Evolutionary conservation across 2,888 invertebrate species (phyloP).

Genomic region (Drosophila pseudotalamancana): DNA sequence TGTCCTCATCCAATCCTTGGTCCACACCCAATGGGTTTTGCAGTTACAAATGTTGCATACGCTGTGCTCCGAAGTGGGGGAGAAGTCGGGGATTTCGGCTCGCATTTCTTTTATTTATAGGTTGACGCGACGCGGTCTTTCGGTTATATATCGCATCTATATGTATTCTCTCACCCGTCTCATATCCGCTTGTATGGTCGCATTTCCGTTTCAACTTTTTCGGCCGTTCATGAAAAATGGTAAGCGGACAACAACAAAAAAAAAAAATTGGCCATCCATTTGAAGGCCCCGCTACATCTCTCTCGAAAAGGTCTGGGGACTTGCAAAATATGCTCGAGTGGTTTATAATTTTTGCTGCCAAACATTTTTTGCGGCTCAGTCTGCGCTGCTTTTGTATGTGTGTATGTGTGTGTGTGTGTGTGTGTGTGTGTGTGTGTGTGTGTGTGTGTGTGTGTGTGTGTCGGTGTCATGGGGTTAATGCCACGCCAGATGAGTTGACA

Average conservation of each 20-base stretch:
- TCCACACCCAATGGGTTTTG: constrained; percentile 25
- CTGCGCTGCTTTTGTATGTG: constrained; percentile 21
- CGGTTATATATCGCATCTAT: constrained; percentile 58
- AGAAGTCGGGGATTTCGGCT: constrained; percentile 40
- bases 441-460: not conserved
- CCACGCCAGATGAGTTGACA: constrained; percentile 65
- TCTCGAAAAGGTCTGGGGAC: constrained; percentile 31
- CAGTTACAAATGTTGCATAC: constrained; percentile 57
- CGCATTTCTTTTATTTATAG: constrained; percentile 68
- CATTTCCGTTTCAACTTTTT: constrained; percentile 78
- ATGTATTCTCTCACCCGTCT: constrained; percentile 44
- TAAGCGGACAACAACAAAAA: constrained; percentile 22
- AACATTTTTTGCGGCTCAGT: constrained; percentile 55
- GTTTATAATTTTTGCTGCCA: constrained; percentile 71
- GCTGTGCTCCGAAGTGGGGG: constrained; percentile 40
- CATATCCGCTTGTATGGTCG: constrained; percentile 79
- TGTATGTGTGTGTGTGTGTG: no score
- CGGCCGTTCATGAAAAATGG: constrained; percentile 56
- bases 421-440: constrained; percentile 21
- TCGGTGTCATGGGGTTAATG: constrained; percentile 63
- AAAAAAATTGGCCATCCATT: constrained; percentile 33
- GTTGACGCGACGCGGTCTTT: constrained; percentile 65
- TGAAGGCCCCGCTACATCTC: constrained; percentile 17
- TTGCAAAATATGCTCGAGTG: constrained; percentile 73
- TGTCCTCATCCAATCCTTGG: constrained; percentile 28